Evolutionary conservation across 2,113 vertebrate species (phyloP).

Genomic region (Peromyscus californicus): DNA sequence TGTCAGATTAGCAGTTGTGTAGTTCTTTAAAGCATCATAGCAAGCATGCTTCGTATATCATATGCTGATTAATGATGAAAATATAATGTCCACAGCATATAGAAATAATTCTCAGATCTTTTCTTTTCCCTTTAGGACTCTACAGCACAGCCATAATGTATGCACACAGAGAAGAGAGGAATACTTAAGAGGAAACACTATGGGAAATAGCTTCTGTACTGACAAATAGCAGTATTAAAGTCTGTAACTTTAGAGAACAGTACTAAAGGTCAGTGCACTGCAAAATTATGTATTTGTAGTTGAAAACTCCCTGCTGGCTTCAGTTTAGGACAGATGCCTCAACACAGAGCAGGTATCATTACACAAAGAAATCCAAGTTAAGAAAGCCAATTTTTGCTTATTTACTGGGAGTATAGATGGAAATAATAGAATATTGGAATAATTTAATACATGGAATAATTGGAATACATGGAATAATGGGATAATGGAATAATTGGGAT

Average conservation of each 20-base stretch:
- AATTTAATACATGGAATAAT: background rate
- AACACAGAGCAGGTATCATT: background rate
- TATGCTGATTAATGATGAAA: slow-evolving; percentile 48
- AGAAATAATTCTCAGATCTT: slow-evolving; percentile 30
- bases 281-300: background rate
- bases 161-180: background rate
- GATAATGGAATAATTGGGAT: background rate
- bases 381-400: background rate
- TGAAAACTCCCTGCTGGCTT: background rate
- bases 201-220: slow-evolving; percentile 47
- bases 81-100: background rate
- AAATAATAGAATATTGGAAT: background rate
- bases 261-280: background rate
- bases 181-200: background rate
- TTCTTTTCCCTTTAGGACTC: slow-evolving; percentile 64
- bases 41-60: slow-evolving; percentile 23
- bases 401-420: background rate
- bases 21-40: background rate
- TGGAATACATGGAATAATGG: background rate
- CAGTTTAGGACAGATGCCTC: background rate
- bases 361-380: background rate
- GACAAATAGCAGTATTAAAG: background rate
- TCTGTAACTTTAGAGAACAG: slow-evolving; percentile 17
- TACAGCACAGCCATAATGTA: slow-evolving; percentile 19
- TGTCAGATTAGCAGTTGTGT: background rate